Evolutionary conservation across 2,113 vertebrate species (phyloP).

Genomic region (Cyanoramphus novaezelandiae): DNA sequence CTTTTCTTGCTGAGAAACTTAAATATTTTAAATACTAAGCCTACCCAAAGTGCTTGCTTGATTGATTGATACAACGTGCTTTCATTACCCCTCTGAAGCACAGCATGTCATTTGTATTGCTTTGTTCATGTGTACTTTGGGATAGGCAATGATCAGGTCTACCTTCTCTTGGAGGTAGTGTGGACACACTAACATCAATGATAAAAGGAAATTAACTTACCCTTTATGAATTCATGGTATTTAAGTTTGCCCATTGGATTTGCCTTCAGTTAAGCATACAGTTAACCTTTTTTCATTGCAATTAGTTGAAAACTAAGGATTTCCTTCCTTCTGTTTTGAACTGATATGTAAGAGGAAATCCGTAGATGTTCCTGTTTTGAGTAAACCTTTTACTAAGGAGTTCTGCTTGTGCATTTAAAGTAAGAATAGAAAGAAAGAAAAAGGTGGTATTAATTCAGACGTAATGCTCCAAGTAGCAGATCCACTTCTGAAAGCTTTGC

Average conservation of each 20-base stretch:
- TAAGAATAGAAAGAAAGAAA: conserved; percentile 49
- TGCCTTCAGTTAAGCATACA: conserved; percentile 47
- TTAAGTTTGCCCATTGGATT: conserved; percentile 23
- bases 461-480: not conserved
- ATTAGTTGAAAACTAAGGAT: conserved; percentile 71
- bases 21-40: not conserved
- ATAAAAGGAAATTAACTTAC: not conserved
- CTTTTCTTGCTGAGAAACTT: not conserved
- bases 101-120: accelerated
- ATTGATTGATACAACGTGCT: not conserved
- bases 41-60: not conserved
- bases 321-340: conserved; percentile 84
- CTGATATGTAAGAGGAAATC: conserved; percentile 86
- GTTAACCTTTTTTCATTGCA: conserved; percentile 62
- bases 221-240: not conserved
- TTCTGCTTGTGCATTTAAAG: conserved; percentile 38
- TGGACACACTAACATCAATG: not conserved
- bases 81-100: not conserved
- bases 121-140: not conserved
- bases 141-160: not conserved
- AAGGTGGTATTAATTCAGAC: conserved; percentile 27
- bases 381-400: conserved; percentile 65
- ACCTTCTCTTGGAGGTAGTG: not conserved
- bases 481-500: conserved; percentile 3
- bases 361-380: conserved; percentile 82